Base-by-base conservation (phyloP, 2,888 invertebrate genomes). In the Rhopalosiphum nymphaeae region DNA sequence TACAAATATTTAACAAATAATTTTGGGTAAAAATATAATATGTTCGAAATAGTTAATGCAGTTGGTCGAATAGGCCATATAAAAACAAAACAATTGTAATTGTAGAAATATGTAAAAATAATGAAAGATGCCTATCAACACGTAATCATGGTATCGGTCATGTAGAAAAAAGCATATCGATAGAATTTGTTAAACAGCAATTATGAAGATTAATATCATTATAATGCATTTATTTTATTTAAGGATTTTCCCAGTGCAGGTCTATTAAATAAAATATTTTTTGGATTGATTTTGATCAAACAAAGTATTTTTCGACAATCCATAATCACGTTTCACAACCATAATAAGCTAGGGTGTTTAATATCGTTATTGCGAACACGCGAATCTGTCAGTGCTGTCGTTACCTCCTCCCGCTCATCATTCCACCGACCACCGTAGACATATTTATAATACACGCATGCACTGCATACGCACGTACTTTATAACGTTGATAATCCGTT, bases 401-500 rank as follows among this genome's bases (percentile, higher is more conserved):
- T 89, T 57, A 61, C 61, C 89, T 44, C 42, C 16, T 56, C 26
- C 7, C 29, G 16, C 42, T n/a, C 16, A 21, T 78, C 78, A 78
- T 78, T 36, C 67, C 67, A 21, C 16, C 67, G 21, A 21, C 78
- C 78, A 7, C 36, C 7, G 21, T 78, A 78, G 78, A 36, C 36
- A 78, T 78, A 36, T 78, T 78, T 78, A 78, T 78, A 78, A 78
- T 78, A 78, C 21, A 78, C 78, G 36, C 78, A 78, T 36, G 36
- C 25, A 78, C 78, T 36, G 36, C 36, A 56, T 36, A 29, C 57
- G 29, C 42, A 42, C 36, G 44, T 57, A 56, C 91, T 16, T 49
- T n/a, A 36, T 53, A 49, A 13, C 16, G n/a, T 85, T 29, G 87
- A 78, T 88, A 92, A 92, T 92, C 92, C 67, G 92, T 92, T 92